These are phyloP conservation scores for Acropora tenuis DNA, from an alignment of 64 coral and sea anemone genomes.

Conservation along the genomic window DNA sequence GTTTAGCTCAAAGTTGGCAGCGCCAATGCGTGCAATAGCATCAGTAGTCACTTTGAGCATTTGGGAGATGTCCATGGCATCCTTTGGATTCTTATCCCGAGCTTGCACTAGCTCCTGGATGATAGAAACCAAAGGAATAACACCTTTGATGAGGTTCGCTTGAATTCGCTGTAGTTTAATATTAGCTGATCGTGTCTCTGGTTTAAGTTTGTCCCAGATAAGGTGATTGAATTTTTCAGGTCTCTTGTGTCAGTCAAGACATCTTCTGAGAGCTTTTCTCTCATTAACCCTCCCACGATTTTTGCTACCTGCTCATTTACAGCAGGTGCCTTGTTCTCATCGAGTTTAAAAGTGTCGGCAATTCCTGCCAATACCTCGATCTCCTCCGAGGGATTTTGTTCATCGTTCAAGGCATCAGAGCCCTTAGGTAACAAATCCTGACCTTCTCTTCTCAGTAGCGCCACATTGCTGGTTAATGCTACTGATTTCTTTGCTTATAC, in stretches of 20 bases:
- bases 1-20: conserved; percentile 48
- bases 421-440: background rate
- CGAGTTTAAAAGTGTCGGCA: conserved; percentile 25
- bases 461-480: conserved; percentile 29
- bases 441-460: background rate
- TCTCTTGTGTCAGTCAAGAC: conserved; percentile 19
- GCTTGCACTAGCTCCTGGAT: conserved; percentile 26
- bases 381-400: background rate
- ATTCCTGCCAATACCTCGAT: conserved; percentile 32
- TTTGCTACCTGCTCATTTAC: conserved; percentile 27
- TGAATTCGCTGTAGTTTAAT: conserved; percentile 47
- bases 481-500: too few relatives aligned
- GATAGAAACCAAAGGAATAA: conserved; percentile 17
- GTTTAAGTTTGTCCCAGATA: background rate
- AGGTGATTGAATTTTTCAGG: conserved; percentile 27
- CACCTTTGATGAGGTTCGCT: conserved; percentile 22
- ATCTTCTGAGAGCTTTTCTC: conserved; percentile 45
- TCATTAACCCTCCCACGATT: conserved; percentile 20
- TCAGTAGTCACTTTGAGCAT: conserved; percentile 36
- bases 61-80: conserved; percentile 5
- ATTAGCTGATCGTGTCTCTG: background rate
- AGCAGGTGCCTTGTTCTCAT: conserved; percentile 42
- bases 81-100: conserved; percentile 22
- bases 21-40: conserved; percentile 45
- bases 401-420: background rate